Evolutionary conservation across 2,888 invertebrate species (phyloP).

Genomic region (Catocala fraxini): DNA sequence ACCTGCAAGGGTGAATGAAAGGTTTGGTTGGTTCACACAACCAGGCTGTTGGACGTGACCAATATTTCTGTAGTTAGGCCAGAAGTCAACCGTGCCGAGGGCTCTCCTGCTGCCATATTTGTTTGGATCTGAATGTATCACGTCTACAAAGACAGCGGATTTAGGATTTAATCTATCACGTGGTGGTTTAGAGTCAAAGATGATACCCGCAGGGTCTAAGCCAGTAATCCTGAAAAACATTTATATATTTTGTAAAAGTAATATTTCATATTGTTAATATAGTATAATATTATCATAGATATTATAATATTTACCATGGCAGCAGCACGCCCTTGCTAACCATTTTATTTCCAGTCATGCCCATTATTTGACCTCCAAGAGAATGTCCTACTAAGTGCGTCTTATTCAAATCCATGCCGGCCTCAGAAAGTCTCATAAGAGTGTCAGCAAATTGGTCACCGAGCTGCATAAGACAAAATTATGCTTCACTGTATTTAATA

Average conservation of each 20-base stretch:
- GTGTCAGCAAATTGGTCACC: constrained; percentile 66
- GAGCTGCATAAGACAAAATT: constrained; percentile 57
- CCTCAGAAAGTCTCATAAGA: constrained; percentile 60
- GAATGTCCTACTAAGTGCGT: constrained; percentile 79
- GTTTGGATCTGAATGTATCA: constrained; percentile 75
- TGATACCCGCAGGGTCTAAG: constrained; percentile 72
- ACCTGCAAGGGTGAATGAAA: constrained; percentile 71
- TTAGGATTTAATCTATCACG: constrained; percentile 58
- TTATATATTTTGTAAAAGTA: not conserved
- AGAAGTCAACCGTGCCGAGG: constrained; percentile 75
- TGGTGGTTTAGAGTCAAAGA: constrained; percentile 65
- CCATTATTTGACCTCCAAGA: constrained; percentile 79
- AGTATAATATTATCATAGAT: not conserved
- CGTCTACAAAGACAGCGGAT: constrained; percentile 69
- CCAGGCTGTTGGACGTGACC: constrained; percentile 74
- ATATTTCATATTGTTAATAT: not conserved
- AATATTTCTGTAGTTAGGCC: constrained; percentile 72
- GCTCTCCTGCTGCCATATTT: constrained; percentile 67
- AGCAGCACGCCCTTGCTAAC: constrained; percentile 59
- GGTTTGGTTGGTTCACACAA: constrained; percentile 53
- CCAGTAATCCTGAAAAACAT: constrained; percentile 71
- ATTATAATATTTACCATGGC: constrained; percentile 65
- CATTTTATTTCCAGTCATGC: constrained; percentile 73
- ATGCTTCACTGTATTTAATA: too few species aligned
- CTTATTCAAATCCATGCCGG: constrained; percentile 70